These are phyloP conservation scores for Coregonus clupeaformis DNA, from an alignment of 2,113 vertebrate species.

Conservation along the genomic window DNA sequence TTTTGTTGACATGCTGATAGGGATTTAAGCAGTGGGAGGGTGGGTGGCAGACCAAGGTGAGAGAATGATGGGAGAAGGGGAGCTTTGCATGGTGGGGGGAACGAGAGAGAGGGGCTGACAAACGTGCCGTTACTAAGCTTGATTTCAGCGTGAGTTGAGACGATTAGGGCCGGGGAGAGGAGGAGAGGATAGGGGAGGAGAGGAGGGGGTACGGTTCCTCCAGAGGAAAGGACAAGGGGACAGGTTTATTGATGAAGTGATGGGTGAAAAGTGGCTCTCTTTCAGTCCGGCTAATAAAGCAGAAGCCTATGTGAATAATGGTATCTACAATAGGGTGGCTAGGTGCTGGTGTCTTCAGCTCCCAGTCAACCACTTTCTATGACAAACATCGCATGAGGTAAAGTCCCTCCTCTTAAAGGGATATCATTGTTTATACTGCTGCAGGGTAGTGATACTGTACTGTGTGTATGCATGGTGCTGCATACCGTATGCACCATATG, in stretches of 20 bases:
- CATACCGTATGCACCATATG: background rate
- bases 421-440: conserved; percentile 60
- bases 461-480: accelerated
- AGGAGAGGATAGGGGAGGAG: conserved; percentile 19
- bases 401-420: conserved; percentile 70
- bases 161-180: conserved; percentile 62
- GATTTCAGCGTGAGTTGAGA: conserved; percentile 76
- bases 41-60: conserved; percentile 73
- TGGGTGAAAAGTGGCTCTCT: conserved; percentile 63
- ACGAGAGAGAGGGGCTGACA: conserved; percentile 61
- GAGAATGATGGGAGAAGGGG: conserved; percentile 68
- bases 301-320: conserved; percentile 70
- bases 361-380: no score
- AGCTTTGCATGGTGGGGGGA: conserved; percentile 49
- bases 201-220: conserved; percentile 53
- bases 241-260: conserved; percentile 68
- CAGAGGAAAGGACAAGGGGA: conserved; percentile 48
- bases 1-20: conserved; percentile 84
- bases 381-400: conserved; percentile 39
- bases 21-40: conserved; percentile 82
- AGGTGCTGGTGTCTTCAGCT: conserved; percentile 45
- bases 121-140: conserved; percentile 76
- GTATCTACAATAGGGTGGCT: conserved; percentile 54
- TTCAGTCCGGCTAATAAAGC: conserved; percentile 78
- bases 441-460: conserved; percentile 19